Base-by-base conservation (phyloP, 1,140 invertebrate species). In the Zaprionus lachaisei region DNA sequence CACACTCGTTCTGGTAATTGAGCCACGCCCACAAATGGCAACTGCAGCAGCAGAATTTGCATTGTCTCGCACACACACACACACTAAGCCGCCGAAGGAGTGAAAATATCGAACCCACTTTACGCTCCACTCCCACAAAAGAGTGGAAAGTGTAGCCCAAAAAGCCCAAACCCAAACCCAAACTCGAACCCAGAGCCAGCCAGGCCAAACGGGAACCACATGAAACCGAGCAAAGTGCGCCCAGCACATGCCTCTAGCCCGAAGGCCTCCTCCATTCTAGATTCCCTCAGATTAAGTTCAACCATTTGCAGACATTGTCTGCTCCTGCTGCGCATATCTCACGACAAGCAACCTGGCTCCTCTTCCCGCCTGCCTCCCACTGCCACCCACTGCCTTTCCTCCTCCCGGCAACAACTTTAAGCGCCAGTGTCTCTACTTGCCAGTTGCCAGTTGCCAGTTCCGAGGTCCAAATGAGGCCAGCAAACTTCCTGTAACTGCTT, bases 1-100 rank as follows among this genome's bases (percentile, higher is more conserved):
- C 41, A 47, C 41, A 47, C n/a, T 17, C 41, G n/a, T 47, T 2
- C 41, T n/a, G 22, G 44, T 83, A 84, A 83, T 83, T 83, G 81
- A 72, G 80, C 72, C 81, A 84, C 81, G 72, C 78, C 81, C 60
- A 68, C 49, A 47, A 77, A 38, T 72, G 69, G 63, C 70, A 67
- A 63, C 57, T 73, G 74, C 56, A 61, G 41, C 41, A 47, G 75
- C 57, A 61, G 70, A 58, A 63, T 54, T 38, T 37, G 49, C 70
- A 66, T 56, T n/a, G 31, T 34, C 37, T 26, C 58, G 38, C 77
- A 68, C 69, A 64, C 81, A 83, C 71, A 82, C 75, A 67, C 14
- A 38, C 31, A 20, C 20, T 2, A 1, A 31, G 2, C 66, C 37
- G 61, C 79, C 79, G 71, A 34, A 62, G 61, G 72, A 77, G 72